Percentiles rank a stretch among this genome's conserved stretches.
These are phyloP conservation scores for Autographa gamma DNA, from an alignment of 2,888 invertebrate species.

Conservation along the genomic window DNA sequence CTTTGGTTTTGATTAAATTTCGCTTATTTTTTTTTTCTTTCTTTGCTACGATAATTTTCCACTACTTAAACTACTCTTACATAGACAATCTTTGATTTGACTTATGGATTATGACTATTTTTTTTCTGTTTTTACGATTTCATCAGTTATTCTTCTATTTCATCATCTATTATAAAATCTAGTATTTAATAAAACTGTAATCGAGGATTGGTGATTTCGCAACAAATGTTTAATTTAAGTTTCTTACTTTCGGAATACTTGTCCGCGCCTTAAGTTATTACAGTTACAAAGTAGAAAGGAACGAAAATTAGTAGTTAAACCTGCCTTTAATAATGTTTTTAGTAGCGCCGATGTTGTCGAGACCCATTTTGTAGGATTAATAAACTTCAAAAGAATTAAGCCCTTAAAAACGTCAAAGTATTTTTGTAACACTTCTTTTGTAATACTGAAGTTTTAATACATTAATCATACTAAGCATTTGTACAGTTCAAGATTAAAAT, in stretches of 20 bases:
- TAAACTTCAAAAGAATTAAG: too few relatives aligned
- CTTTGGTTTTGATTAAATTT: not conserved
- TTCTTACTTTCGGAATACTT: not conserved
- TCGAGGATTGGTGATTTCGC: not conserved
- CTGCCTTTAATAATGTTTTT: not conserved
- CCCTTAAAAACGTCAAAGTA: too few relatives aligned
- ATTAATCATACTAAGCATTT: too few relatives aligned
- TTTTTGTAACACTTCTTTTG: too few relatives aligned
- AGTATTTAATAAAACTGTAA: not conserved
- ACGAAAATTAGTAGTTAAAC: conserved; percentile 1
- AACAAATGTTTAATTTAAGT: not conserved
- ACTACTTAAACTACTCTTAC: too few relatives aligned
- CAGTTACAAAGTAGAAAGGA: conserved; percentile 1
- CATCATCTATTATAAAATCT: too few relatives aligned
- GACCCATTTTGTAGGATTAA: not conserved
- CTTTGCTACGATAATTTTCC: not conserved
- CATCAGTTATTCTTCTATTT: too few relatives aligned
- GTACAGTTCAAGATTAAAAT: too few relatives aligned
- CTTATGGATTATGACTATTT: too few relatives aligned
- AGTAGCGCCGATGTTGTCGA: not conserved
- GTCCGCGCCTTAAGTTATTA: not conserved
- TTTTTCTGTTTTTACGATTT: too few relatives aligned
- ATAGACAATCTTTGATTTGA: too few relatives aligned
- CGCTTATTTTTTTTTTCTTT: not conserved
- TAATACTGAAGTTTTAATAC: too few relatives aligned